Evolutionary conservation across 2,888 invertebrate genomes (phyloP).

Genomic region (Heliconius ethilla): DNA sequence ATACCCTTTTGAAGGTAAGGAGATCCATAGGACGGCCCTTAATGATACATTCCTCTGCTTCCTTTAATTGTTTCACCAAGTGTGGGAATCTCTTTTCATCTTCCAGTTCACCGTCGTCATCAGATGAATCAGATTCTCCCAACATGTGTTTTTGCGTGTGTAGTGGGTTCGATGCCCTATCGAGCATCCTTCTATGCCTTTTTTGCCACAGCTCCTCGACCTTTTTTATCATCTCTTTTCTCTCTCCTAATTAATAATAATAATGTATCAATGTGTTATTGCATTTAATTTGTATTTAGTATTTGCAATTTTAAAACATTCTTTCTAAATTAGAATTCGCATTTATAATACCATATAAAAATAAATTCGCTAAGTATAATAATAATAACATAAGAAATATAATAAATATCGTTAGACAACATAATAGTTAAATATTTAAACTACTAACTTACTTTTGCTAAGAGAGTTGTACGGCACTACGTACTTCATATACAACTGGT

Average conservation of each 20-base stretch:
- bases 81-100: slow-evolving; percentile 61
- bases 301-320: not conserved
- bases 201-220: slow-evolving; percentile 89
- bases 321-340: not conserved
- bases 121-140: slow-evolving; percentile 57
- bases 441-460: slow-evolving; percentile 81
- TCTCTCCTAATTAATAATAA: slow-evolving; percentile 80
- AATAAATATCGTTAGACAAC: not conserved
- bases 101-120: slow-evolving; percentile 67
- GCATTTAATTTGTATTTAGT: not conserved
- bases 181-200: slow-evolving; percentile 74
- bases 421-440: not conserved
- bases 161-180: slow-evolving; percentile 63
- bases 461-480: slow-evolving; percentile 93
- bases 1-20: slow-evolving; percentile 59
- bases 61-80: slow-evolving; percentile 66
- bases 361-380: not conserved
- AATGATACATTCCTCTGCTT: slow-evolving; percentile 89
- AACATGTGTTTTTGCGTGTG: slow-evolving; percentile 56
- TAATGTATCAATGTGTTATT: not conserved
- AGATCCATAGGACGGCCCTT: slow-evolving; percentile 57
- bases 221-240: slow-evolving; percentile 86
- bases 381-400: not conserved
- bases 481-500: slow-evolving; percentile 95
- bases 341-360: not conserved